Evolutionary conservation across 2,797 vertebrate species (phyloP), one percentile per base, ranked within the genome.

Genomic region (Phyllotis vaccarum): DNA sequence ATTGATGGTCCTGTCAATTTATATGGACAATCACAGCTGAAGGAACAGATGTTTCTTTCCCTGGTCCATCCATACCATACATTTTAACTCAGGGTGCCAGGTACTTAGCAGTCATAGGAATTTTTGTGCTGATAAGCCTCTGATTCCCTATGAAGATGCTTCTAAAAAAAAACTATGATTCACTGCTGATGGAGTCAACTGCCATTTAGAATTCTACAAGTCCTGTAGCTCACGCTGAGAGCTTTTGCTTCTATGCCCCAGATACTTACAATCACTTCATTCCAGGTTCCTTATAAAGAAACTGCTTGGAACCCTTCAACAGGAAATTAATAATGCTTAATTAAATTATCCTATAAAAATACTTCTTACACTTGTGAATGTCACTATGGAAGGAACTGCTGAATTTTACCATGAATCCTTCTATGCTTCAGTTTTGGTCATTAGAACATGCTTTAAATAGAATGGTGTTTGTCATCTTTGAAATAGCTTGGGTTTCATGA

Each of bases 11-110:
- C 81, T 60, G 66, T 40, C 49, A 93, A 95, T 86, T 76, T 88
- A 31, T 74, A 94, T 64, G 79, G 75, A 97, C 89, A 91, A 80
- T 74, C 86, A 94, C 86, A 96, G 56, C 64, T 94, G 34, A 83
- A 94, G 90, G 93, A 96, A 90, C 89, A 95, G 86, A 91, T 90
- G 93, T 22, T 95, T 62, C 37, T 93, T 58, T 94, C 89, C 60
- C 46, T 83, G 86, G 49, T 74, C 27, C 79, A 95, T 52, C 76
- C 54, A 56, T 86, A 22, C 54, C 89, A 91, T 87, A 91, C 34
- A 29, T 68, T 96, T 95, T 78, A 76, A 93, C 92, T 94, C 37
- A 34, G 52, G n/a, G 70, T 87, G 43, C 78, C 91, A 86, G 66
- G 82, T 37, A 93, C 43, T 92, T 94, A 81, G 87, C 86, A 92